Percentiles rank a stretch among this genome's conserved stretches.
Conservation (phyloP, 2,113 vertebrate species). For the Paedocypris sp. region DNA sequence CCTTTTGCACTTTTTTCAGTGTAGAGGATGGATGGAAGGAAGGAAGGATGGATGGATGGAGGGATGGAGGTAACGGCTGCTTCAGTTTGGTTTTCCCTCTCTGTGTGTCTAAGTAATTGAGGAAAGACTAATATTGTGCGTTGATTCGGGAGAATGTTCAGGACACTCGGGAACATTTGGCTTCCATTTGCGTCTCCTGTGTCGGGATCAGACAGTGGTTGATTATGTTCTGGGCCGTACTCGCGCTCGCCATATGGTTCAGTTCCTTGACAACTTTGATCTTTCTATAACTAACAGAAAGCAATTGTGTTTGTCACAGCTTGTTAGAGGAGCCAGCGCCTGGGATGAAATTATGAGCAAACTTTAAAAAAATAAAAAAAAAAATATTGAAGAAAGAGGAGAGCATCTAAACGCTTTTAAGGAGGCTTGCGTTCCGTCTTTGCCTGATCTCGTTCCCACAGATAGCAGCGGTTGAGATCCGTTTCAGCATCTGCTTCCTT, state of each 20-base stretch:
- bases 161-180: conserved; percentile 18
- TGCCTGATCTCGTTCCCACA: background rate
- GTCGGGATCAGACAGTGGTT: conserved; percentile 8
- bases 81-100: too few relatives aligned
- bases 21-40: too few relatives aligned
- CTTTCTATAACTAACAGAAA: background rate
- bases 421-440: background rate
- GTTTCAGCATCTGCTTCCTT: background rate
- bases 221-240: background rate
- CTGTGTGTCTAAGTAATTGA: too few relatives aligned
- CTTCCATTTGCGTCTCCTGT: background rate
- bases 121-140: background rate
- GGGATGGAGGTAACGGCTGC: too few relatives aligned
- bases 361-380: background rate
- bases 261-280: conserved; percentile 17
- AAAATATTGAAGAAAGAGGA: background rate
- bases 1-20: too few relatives aligned
- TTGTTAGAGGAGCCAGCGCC: conserved; percentile 3
- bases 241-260: background rate
- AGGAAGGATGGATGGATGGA: too few relatives aligned
- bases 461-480: background rate
- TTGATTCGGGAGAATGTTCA: conserved; percentile 2
- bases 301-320: conserved; percentile 22
- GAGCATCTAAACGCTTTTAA: too few relatives aligned
- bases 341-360: background rate